Percentiles rank a stretch among this genome's conserved stretches.
Conservation (phyloP, 2,113 vertebrate genomes). For the Hypanus sabinus region DNA sequence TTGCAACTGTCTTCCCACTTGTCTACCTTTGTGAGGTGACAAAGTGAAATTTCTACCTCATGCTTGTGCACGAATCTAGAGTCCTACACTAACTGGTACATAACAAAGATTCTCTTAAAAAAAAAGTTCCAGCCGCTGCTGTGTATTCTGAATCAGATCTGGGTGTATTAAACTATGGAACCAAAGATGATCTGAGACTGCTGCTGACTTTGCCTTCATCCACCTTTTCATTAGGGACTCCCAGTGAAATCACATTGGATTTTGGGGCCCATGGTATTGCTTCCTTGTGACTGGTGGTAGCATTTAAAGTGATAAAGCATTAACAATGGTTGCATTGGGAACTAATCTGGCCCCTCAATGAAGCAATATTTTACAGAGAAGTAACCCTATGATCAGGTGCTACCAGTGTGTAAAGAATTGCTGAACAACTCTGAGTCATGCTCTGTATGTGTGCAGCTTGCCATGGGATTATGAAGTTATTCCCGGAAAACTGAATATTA, state of each 20-base stretch:
- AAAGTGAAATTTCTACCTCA: too few relatives aligned
- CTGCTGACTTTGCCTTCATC: not conserved
- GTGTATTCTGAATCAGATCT: not conserved
- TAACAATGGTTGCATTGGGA: not conserved
- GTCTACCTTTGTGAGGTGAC: too few relatives aligned
- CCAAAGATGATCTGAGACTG: not conserved
- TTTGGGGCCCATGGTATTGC: not conserved
- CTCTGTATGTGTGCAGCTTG: not conserved
- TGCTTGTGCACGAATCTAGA: not conserved
- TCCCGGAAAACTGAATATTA: not conserved
- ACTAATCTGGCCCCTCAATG: not conserved
- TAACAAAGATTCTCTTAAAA: not conserved
- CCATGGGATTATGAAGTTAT: not conserved
- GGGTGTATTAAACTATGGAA: not conserved
- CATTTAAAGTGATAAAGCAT: not conserved
- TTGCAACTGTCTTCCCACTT: not conserved
- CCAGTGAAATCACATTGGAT: too few relatives aligned
- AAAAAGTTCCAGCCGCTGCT: not conserved
- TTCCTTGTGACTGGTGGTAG: not conserved
- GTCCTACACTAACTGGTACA: not conserved
- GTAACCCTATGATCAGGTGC: not conserved
- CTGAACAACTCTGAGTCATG: not conserved
- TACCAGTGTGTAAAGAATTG: not conserved
- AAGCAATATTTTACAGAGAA: not conserved
- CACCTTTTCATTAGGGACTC: not conserved